Evolutionary conservation across 2,888 invertebrate genomes (phyloP).

Genomic region (Lepeophtheirus nordmannii): DNA sequence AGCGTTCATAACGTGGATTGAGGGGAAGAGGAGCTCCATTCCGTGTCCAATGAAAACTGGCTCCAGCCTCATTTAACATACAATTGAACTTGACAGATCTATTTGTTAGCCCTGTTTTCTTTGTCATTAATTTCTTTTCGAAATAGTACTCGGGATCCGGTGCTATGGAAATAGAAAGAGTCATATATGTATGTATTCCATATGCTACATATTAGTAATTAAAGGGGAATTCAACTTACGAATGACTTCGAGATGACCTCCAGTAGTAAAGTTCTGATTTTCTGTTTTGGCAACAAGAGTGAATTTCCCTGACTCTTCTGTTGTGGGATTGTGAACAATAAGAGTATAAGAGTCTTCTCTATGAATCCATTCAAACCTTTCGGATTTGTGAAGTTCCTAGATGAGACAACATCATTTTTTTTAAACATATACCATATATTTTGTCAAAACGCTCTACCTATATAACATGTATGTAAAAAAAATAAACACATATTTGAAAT

Average conservation of each 20-base stretch:
- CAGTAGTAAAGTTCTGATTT: not conserved
- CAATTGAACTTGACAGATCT: conserved; percentile 10
- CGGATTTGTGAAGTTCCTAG: conserved; percentile 13
- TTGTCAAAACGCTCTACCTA: too few species aligned
- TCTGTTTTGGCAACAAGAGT: conserved; percentile 18
- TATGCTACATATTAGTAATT: not conserved
- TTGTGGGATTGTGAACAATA: conserved; percentile 3
- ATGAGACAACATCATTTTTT: not conserved
- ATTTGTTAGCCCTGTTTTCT: conserved; percentile 9
- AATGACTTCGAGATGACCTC: conserved; percentile 13
- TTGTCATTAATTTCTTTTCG: conserved; percentile 5
- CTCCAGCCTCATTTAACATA: conserved; percentile 11
- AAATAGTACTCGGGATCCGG: conserved; percentile 22
- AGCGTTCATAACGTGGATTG: not conserved
- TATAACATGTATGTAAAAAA: not conserved
- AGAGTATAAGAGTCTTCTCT: conserved; percentile 20
- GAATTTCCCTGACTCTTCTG: conserved; percentile 15
- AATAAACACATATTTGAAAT: not conserved
- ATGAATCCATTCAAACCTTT: conserved; percentile 13
- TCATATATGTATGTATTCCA: not conserved
- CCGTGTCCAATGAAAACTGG: conserved; percentile 9
- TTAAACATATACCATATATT: not conserved
- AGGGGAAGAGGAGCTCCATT: not conserved
- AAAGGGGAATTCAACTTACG: not conserved
- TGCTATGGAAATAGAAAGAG: not conserved